Percentiles rank a stretch among this genome's conserved stretches.
These are phyloP conservation scores for Cheirogaleus major DNA, from an alignment of 2,797 vertebrate genomes.

Conservation along the genomic window DNA sequence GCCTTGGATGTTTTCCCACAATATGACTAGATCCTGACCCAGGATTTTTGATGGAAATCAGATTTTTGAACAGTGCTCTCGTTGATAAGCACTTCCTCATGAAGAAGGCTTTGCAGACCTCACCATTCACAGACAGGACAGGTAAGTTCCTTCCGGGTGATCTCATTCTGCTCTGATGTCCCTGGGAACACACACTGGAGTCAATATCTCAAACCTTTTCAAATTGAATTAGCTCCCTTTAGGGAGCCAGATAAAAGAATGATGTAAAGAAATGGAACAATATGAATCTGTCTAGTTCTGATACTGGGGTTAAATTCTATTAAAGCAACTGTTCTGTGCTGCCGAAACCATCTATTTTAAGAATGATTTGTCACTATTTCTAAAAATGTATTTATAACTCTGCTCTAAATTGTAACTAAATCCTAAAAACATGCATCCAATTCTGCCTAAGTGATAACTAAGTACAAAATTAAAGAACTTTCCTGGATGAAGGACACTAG, in stretches of 20 bases:
- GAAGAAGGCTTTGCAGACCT: background rate
- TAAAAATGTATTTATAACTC: background rate
- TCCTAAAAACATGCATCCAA: background rate
- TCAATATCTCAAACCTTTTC: background rate
- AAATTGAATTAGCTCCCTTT: slow-evolving; percentile 21
- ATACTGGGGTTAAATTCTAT: slow-evolving; percentile 31
- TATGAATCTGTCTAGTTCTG: background rate
- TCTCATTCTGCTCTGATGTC: background rate
- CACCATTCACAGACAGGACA: background rate
- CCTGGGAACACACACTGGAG: background rate
- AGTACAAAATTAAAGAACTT: background rate
- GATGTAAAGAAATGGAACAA: background rate
- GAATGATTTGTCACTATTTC: background rate
- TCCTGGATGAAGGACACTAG: background rate
- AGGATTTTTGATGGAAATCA: background rate
- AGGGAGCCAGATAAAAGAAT: slow-evolving; percentile 24
- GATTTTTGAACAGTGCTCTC: background rate
- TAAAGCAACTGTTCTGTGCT: background rate
- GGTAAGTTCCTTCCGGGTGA: background rate
- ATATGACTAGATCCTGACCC: background rate
- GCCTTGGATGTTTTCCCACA: background rate
- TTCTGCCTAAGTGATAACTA: background rate
- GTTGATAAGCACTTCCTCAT: background rate
- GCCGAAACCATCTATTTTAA: slow-evolving; percentile 5
- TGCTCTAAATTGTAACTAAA: background rate